Evolutionary conservation across 2,797 vertebrate species (phyloP), one percentile per base, ranked within the genome.

Genomic region (Anableps anableps): DNA sequence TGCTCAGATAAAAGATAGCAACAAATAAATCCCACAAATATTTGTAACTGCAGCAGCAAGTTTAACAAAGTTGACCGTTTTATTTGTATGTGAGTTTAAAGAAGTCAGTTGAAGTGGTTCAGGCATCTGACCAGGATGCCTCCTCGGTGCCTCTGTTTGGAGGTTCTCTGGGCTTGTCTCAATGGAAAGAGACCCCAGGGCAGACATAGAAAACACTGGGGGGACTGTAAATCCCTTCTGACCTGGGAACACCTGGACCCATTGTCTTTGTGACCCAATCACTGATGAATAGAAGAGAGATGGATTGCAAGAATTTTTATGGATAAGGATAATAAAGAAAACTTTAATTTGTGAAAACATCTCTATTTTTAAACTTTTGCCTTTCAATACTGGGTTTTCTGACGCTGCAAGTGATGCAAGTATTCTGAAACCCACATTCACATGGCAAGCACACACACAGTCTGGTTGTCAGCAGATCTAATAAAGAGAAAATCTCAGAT

Each of bases 401-500:
- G 66, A 70, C 23, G 41, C 64, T 70, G 11, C 23, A 41, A 43
- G 21, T 43, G 36, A 6, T 26, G 5, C 23, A 43, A 41, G 38
- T 43, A 70, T 43, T 70, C 38, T 68, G 17, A 68, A 68, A 68
- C 9, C 36, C 31, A 47, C n/a, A 36, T 31, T 34, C 60, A 62
- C 31, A 62, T 62, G 74, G 13, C 1, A 26, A 1, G 50, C 73
- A 36, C 19, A 77, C 29, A 51, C 64, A 45, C 72, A 71, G 9
- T 76, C 78, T 13, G 64, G 81, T 50, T 47, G n/a, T 41, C 36
- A 29, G 78, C 81, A 81, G 74, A 79, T 94, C 91, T 91, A 80
- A 84, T 62, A 14, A 80, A 79, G 78, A 89, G 79, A 92, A 93
- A 89, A 80, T 87, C 90, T 48, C 70, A 68, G 84, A 85, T 80